Percentiles rank a stretch among this genome's conserved stretches.
Evolutionary conservation across 2,888 invertebrate species (phyloP).

Genomic region (Meghimatium bilineatum): DNA sequence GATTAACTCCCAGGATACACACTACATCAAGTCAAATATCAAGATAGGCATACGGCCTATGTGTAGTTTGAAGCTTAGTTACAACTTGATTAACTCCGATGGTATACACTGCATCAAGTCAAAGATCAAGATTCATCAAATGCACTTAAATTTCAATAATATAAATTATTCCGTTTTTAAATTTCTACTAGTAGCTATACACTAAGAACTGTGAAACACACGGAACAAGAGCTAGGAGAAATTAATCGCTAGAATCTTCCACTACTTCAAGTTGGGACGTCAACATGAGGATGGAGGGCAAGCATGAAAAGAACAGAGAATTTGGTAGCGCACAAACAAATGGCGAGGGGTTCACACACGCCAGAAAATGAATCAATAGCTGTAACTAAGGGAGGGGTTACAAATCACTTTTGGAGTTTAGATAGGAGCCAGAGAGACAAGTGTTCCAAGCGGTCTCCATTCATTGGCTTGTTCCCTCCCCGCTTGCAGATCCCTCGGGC

Average conservation of each 20-base stretch:
- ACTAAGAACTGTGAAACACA: background rate
- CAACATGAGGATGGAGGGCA: background rate
- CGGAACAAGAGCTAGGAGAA: background rate
- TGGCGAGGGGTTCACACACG: conserved; percentile 14
- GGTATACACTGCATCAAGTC: background rate
- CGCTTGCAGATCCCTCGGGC: conserved; percentile 34
- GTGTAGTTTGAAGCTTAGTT: too few relatives aligned
- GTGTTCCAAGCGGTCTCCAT: conserved; percentile 31
- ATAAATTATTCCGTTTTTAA: background rate
- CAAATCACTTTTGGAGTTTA: conserved; percentile 48
- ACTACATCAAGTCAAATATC: background rate
- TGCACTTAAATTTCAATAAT: background rate
- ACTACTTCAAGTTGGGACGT: conserved; percentile 12
- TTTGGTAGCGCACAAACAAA: conserved; percentile 27
- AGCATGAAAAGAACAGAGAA: conserved; percentile 6
- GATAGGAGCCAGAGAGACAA: conserved; percentile 43
- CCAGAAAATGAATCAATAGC: conserved; percentile 38
- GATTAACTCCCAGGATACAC: too few relatives aligned
- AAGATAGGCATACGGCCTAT: background rate
- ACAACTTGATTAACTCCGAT: background rate
- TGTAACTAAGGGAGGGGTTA: conserved; percentile 45
- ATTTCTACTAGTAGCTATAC: background rate
- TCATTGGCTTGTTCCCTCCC: conserved; percentile 28
- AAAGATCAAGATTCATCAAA: too few relatives aligned
- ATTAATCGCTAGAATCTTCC: conserved; percentile 1